Percentiles rank a stretch among this genome's conserved stretches.
Conservation (phyloP, 2,888 invertebrate species). For the Apamea crenata region DNA sequence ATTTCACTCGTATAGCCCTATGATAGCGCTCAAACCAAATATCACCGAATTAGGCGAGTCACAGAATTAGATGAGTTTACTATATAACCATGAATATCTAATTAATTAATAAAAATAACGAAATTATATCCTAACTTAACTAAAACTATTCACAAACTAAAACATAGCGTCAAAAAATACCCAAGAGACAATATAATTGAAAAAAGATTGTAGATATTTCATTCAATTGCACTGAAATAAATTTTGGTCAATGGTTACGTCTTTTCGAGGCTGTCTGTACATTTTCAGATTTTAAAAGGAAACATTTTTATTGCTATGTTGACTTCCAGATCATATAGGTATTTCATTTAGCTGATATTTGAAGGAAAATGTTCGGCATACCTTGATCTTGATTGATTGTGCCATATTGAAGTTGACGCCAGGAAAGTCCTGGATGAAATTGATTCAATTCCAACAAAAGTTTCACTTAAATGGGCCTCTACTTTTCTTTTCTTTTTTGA, state of each 20-base stretch:
- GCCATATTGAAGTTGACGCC: background rate
- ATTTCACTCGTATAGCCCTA: too few relatives aligned
- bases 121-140: background rate
- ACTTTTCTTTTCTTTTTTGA: background rate
- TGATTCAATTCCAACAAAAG: background rate
- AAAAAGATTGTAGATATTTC: background rate
- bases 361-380: background rate
- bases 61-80: too few relatives aligned
- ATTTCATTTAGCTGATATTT: background rate
- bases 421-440: background rate
- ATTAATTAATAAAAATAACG: too few relatives aligned
- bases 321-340: background rate
- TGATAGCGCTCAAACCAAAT: too few relatives aligned
- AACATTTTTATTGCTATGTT: slow-evolving; percentile 2
- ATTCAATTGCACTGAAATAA: background rate
- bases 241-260: background rate
- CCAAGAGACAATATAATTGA: background rate
- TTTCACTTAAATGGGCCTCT: background rate
- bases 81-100: background rate
- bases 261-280: background rate
- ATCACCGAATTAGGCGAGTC: too few relatives aligned
- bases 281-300: slow-evolving; percentile 1
- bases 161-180: background rate
- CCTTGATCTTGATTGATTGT: too few relatives aligned
- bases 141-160: background rate